Conservation (phyloP, 2,113 vertebrate species). For the Panurus biarmicus region DNA sequence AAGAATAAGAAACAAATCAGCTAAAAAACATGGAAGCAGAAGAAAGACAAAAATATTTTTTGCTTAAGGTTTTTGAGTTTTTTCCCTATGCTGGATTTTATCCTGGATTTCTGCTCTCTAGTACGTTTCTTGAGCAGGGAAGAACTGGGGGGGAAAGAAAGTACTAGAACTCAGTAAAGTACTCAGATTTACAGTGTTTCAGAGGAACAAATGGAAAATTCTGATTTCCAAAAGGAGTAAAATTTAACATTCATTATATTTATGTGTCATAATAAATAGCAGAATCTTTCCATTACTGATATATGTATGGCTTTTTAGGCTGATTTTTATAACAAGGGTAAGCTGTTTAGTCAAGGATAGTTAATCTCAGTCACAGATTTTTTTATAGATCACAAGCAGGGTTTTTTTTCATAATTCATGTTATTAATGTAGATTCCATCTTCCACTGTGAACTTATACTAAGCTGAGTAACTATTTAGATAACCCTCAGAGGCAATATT, state of each 20-base stretch:
- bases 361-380: background rate
- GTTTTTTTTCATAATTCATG: background rate
- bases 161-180: background rate
- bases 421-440: slow-evolving; percentile 25
- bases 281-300: background rate
- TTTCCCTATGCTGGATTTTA: background rate
- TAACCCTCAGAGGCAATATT: slow-evolving; percentile 27
- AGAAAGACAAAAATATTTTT: background rate
- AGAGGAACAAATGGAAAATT: background rate
- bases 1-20: background rate
- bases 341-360: background rate
- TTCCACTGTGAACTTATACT: slow-evolving; percentile 23
- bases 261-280: background rate
- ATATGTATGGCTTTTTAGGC: background rate
- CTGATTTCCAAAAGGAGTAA: background rate
- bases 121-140: rapidly evolving
- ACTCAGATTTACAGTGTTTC: background rate
- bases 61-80: background rate
- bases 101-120: background rate
- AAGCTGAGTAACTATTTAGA: slow-evolving; percentile 38
- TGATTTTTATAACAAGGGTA: background rate
- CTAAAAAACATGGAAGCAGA: background rate
- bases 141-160: rapidly evolving
- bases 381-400: background rate
- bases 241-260: background rate